Conservation (phyloP, 1,140 invertebrate species). For the Gryon sp. region DNA sequence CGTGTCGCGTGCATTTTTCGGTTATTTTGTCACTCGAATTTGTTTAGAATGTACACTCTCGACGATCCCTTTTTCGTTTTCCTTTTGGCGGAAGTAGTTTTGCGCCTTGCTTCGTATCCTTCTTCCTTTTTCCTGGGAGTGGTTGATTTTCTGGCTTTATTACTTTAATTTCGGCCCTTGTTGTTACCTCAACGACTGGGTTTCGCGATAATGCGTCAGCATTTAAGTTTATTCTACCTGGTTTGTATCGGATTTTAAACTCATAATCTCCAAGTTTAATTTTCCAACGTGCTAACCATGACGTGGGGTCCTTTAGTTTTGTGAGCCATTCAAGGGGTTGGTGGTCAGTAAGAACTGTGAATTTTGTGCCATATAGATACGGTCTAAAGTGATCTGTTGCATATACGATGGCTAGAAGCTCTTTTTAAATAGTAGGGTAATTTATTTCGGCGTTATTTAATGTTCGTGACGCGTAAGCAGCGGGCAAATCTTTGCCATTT, state of each 20-base stretch:
- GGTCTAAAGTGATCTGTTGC: constrained; percentile 1
- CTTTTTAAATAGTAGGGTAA: constrained; percentile 9
- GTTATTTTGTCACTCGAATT: too few relatives aligned
- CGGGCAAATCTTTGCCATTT: background rate
- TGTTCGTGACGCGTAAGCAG: background rate
- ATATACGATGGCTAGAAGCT: background rate
- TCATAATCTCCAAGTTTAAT: background rate
- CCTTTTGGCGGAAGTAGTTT: too few relatives aligned
- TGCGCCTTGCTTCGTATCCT: too few relatives aligned
- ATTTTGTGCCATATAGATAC: constrained; percentile 3
- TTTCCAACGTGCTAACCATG: constrained; percentile 5
- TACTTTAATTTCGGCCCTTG: too few relatives aligned
- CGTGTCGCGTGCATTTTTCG: too few relatives aligned
- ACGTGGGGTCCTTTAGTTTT: background rate
- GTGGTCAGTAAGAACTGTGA: constrained; percentile 10
- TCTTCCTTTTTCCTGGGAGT: too few relatives aligned
- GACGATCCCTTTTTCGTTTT: too few relatives aligned
- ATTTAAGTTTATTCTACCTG: background rate
- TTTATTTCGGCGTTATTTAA: constrained; percentile 4
- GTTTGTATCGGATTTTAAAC: constrained; percentile 1
- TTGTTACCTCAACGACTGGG: too few relatives aligned
- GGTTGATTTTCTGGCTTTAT: too few relatives aligned
- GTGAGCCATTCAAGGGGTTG: background rate
- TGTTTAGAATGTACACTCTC: too few relatives aligned
- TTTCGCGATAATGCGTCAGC: too few relatives aligned